Base-by-base conservation (phyloP, 1,140 invertebrate genomes). In the Venturia canescens region DNA sequence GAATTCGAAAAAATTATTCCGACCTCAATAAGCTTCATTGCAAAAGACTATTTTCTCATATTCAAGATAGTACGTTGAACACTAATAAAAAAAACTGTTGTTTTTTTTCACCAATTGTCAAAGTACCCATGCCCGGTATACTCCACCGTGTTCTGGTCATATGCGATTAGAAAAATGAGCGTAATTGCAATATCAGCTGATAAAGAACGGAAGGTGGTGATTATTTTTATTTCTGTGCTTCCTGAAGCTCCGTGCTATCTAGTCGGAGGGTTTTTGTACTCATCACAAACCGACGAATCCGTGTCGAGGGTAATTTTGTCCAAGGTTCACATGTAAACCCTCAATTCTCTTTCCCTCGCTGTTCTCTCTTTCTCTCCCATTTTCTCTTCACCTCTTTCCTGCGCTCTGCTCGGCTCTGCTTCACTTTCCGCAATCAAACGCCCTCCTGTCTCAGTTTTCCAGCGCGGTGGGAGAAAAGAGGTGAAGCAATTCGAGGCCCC, bases 401-500 rank as follows among this genome's bases (percentile, higher is more conserved):
- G 9, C 60, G 0, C 13, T 27, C 9, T 67, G 50, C 72, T 77
- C 69, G 38, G 0, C 13, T 27, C 9, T 67, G 50, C 72, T 77
- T 78, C 50, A 50, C 74, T 71, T 71, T 81, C 66, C 67, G 80
- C 80, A 72, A 78, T 81, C 80, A 81, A 75, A 53, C 74, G 34
- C 26, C 75, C 63, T 44, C 60, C 80, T 70, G 80, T 63, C 66
- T 78, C 66, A 53, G 29, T 29, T 57, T 60, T 67, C 9, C 27
- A 38, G 16, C 57, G 16, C 13, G 53, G n/a, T 48, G 16, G 44
- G 3, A 48, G 26, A 29, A 63, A 29, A 38, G 57, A 75, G 31
- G 72, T 27, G 50, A 83, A 26, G 34, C 66, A 23, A 69, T 79
- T 44, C 31, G 11, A 21, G 3, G 13, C 23, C 34, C 26, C 31